These are phyloP conservation scores for Aphyosemion australe DNA, from an alignment of 2,113 vertebrate genomes.

Conservation along the genomic window DNA sequence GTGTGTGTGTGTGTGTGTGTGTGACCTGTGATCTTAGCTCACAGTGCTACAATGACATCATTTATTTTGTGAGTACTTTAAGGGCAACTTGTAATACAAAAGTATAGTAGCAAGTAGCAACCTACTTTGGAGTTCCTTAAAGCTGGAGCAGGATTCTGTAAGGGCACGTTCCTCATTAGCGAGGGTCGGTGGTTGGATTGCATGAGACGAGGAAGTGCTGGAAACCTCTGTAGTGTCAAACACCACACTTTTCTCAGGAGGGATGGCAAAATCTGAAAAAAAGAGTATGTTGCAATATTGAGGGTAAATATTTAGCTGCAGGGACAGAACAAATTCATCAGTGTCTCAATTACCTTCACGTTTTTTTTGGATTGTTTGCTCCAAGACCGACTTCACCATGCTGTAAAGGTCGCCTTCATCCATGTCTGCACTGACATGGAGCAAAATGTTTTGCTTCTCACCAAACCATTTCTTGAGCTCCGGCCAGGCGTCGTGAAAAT, in stretches of 20 bases:
- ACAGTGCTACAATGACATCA: too few species aligned
- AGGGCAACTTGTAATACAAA: too few species aligned
- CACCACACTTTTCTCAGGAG: neutral
- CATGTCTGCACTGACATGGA: constrained; percentile 82
- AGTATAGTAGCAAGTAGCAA: neutral
- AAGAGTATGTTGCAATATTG: neutral
- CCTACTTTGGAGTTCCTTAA: neutral
- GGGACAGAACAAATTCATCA: neutral
- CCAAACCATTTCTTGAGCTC: constrained; percentile 88
- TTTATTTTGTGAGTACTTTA: neutral
- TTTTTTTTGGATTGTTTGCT: constrained; percentile 58
- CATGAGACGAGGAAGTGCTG: neutral
- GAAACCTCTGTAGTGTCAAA: constrained; percentile 4
- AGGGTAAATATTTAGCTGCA: neutral
- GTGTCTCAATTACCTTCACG: constrained; percentile 76
- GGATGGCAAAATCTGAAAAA: constrained; percentile 6
- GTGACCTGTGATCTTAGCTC: too few species aligned
- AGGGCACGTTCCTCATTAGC: neutral
- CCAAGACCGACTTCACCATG: constrained; percentile 80
- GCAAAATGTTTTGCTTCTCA: constrained; percentile 80
- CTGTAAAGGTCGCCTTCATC: constrained; percentile 75
- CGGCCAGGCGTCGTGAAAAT: constrained; percentile 87
- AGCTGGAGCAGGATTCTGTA: constrained; percentile 1
- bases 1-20: too few species aligned
- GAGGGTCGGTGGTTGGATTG: neutral